Evolutionary conservation across 2,113 vertebrate genomes (phyloP).

Genomic region (Ceyx margarethae): DNA sequence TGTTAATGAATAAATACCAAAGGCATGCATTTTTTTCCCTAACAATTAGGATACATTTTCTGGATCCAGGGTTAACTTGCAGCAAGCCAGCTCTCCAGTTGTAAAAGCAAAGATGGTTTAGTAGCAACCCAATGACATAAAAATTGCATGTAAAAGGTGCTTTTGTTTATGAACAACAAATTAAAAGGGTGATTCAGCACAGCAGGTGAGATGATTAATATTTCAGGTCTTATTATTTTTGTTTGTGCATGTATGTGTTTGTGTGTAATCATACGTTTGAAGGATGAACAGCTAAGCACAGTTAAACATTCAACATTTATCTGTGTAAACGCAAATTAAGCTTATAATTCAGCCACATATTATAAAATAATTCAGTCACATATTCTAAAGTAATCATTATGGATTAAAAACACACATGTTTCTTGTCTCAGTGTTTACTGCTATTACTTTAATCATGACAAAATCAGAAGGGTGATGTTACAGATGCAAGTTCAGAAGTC

Average conservation of each 20-base stretch:
- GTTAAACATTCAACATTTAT: constrained; percentile 66
- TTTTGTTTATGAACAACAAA: neutral
- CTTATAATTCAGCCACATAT: constrained; percentile 56
- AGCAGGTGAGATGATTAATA: neutral
- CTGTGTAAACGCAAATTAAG: constrained; percentile 75
- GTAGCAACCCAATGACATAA: neutral
- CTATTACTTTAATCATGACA: constrained; percentile 69
- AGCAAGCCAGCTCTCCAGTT: neutral
- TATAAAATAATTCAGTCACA: constrained; percentile 50
- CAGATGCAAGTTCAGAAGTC: constrained; percentile 24
- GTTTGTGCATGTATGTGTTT: neutral
- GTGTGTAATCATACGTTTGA: neutral
- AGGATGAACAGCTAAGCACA: constrained; percentile 38
- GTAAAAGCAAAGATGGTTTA: neutral
- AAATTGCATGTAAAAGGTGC: neutral
- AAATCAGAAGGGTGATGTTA: constrained; percentile 67
- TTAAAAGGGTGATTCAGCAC: constrained; percentile 4
- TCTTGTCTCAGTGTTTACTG: constrained; percentile 62
- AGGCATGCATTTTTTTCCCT: neutral
- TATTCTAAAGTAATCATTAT: constrained; percentile 45
- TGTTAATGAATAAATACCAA: constrained; percentile 38
- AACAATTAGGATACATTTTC: neutral
- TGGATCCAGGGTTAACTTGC: neutral
- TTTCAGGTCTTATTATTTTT: constrained; percentile 4
- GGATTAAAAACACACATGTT: constrained; percentile 59